Evolutionary conservation across 1,140 invertebrate genomes (phyloP).

Genomic region (Muscidifurax raptorellus): DNA sequence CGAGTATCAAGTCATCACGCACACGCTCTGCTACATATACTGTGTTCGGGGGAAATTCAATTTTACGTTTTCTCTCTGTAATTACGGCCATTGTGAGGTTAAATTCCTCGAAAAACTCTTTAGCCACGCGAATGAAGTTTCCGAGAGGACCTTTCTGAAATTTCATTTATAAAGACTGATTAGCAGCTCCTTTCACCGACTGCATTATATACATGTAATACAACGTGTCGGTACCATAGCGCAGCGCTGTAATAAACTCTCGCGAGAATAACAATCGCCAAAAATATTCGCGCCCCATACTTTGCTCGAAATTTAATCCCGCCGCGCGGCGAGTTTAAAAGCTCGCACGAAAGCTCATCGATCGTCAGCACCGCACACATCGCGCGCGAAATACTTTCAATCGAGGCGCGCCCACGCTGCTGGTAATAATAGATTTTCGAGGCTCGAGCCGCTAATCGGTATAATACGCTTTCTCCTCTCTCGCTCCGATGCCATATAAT

Average conservation of each 20-base stretch:
- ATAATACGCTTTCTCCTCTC: slow-evolving; percentile 13
- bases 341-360: too few relatives aligned
- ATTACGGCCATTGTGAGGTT: background rate
- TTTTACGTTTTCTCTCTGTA: background rate
- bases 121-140: background rate
- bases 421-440: slow-evolving; percentile 6
- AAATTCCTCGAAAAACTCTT: background rate
- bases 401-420: background rate
- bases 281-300: too few relatives aligned
- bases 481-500: background rate
- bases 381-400: slow-evolving; percentile 14
- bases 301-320: too few relatives aligned
- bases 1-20: background rate
- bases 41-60: background rate
- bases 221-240: too few relatives aligned
- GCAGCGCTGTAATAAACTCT: too few relatives aligned
- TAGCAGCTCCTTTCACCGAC: too few relatives aligned
- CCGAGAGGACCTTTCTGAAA: too few relatives aligned
- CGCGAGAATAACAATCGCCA: too few relatives aligned
- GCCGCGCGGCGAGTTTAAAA: too few relatives aligned
- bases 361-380: background rate
- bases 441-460: background rate
- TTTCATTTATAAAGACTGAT: too few relatives aligned
- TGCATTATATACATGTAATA: too few relatives aligned
- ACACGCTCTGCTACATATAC: too few relatives aligned